Evolutionary conservation across 2,797 vertebrate genomes (phyloP).

Genomic region (Chaenodraco wilsoni): DNA sequence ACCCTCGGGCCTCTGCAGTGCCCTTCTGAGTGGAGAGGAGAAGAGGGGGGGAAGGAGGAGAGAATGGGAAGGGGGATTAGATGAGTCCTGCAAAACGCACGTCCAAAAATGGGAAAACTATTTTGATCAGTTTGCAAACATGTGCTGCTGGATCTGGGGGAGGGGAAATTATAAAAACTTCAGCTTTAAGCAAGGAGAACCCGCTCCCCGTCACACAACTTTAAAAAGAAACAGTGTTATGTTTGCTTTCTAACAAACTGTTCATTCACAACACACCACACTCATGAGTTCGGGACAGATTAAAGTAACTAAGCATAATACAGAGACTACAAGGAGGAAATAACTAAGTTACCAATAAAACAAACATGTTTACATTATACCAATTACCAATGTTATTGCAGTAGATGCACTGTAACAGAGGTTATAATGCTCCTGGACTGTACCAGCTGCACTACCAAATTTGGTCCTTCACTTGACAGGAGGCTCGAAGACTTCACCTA

Average conservation of each 20-base stretch:
- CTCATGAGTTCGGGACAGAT: conserved; percentile 5
- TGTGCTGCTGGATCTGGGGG: conserved; percentile 50
- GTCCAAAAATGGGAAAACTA: conserved; percentile 91
- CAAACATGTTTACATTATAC: not conserved
- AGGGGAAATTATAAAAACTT: conserved; percentile 27
- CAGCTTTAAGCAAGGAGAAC: conserved; percentile 57
- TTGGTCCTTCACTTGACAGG: conserved; percentile 52
- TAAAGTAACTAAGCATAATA: not conserved
- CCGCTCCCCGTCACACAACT: conserved; percentile 11
- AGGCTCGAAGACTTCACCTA: conserved; percentile 50
- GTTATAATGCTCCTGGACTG: conserved; percentile 9
- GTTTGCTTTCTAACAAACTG: not conserved
- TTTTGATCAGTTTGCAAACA: conserved; percentile 78
- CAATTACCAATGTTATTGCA: not conserved
- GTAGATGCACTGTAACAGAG: not conserved
- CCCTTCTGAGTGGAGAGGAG: conserved; percentile 58
- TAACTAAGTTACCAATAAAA: not conserved
- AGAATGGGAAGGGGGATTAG: conserved; percentile 64
- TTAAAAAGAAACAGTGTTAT: conserved; percentile 50
- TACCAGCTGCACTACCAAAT: conserved; percentile 60
- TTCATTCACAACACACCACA: conserved; percentile 38
- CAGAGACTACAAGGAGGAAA: not conserved
- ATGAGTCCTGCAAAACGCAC: conserved; percentile 77
- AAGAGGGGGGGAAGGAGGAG: conserved; percentile 22
- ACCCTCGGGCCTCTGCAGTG: conserved; percentile 49